Evolutionary conservation across 2,113 vertebrate species (phyloP).

Genomic region (Hypocryptadius cinnamomeus): DNA sequence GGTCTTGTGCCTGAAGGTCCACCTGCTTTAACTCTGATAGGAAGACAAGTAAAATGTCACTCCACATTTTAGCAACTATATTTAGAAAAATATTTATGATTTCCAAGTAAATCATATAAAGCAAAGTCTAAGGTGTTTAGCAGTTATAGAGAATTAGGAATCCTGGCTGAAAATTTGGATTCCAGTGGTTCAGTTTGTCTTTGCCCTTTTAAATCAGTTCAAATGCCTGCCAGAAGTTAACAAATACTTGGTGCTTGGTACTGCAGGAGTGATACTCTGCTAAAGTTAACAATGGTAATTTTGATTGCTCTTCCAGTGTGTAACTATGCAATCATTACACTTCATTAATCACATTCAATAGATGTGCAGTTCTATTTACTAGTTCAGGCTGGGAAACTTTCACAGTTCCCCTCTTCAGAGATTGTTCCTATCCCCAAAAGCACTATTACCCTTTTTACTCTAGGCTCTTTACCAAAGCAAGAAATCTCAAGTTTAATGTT

Average conservation of each 20-base stretch:
- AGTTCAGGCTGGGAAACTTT: not conserved
- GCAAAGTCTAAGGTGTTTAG: not conserved
- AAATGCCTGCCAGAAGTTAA: not conserved
- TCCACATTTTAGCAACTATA: not conserved
- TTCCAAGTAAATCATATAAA: not conserved
- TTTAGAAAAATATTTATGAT: not conserved
- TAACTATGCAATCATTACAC: slow-evolving; percentile 10
- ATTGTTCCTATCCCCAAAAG: not conserved
- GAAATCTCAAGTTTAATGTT: not conserved
- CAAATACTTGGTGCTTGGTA: not conserved
- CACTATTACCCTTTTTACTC: not conserved
- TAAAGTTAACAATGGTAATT: not conserved
- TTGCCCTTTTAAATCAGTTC: not conserved
- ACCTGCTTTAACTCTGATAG: not conserved
- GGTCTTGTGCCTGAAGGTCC: not conserved
- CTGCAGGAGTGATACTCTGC: not conserved
- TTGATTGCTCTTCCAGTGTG: not conserved
- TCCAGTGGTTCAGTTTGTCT: not conserved
- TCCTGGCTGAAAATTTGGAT: not conserved
- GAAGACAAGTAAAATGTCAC: not conserved
- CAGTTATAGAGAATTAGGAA: not conserved
- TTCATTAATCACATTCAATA: slow-evolving; percentile 7
- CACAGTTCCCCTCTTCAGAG: not conserved
- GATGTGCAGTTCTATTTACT: not conserved
- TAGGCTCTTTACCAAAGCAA: not conserved